Evolutionary conservation across 1,140 invertebrate genomes (phyloP).

Genomic region (Octopus bimaculoides): DNA sequence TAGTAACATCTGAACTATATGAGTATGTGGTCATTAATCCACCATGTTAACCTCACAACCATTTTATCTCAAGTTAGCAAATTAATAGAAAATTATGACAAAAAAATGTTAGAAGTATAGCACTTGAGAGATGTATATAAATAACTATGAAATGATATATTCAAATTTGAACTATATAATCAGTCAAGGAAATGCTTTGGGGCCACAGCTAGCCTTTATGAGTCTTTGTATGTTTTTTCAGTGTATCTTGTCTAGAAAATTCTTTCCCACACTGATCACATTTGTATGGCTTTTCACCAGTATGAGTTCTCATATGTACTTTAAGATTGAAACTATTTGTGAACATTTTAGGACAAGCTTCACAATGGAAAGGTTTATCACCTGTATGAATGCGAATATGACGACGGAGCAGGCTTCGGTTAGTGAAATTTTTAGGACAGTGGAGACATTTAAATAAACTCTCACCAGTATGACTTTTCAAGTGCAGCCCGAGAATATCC

Average conservation of each 20-base stretch:
- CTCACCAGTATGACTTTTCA: slow-evolving; percentile 94
- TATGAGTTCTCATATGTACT: slow-evolving; percentile 50
- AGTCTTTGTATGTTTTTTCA: slow-evolving; percentile 89
- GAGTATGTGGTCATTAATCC: too few species aligned
- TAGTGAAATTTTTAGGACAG: slow-evolving; percentile 88
- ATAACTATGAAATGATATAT: too few species aligned
- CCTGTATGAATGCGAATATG: slow-evolving; percentile 96
- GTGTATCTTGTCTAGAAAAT: slow-evolving; percentile 80
- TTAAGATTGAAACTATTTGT: slow-evolving; percentile 90
- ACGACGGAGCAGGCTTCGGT: slow-evolving; percentile 82
- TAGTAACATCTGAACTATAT: too few species aligned
- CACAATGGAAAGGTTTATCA: slow-evolving; percentile 96
- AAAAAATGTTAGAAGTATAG: too few species aligned
- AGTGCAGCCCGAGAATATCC: slow-evolving; percentile 63
- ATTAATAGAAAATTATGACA: too few species aligned
- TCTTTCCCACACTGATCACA: slow-evolving; percentile 75
- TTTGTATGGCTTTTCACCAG: slow-evolving; percentile 27
- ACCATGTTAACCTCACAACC: too few species aligned
- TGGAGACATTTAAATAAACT: slow-evolving; percentile 97
- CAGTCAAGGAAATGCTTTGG: too few species aligned
- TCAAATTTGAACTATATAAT: too few species aligned
- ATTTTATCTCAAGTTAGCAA: too few species aligned
- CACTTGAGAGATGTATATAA: too few species aligned
- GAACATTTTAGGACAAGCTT: slow-evolving; percentile 96
- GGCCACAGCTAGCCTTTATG: slow-evolving; percentile 69